These are phyloP conservation scores for Resseliella maxima DNA, from an alignment of 2,888 invertebrate species.

Conservation along the genomic window DNA sequence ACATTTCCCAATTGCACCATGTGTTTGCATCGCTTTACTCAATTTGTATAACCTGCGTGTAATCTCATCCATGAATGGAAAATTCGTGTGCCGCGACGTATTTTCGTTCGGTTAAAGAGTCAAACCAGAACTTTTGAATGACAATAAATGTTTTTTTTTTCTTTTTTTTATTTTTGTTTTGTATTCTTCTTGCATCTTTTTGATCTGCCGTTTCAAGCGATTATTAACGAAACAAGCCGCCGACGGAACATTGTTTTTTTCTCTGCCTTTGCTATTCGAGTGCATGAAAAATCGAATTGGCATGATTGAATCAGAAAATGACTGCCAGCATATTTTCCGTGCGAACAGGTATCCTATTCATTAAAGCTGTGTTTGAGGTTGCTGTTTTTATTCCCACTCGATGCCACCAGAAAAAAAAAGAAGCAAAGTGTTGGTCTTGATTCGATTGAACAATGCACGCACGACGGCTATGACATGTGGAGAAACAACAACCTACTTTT, in stretches of 20 bases:
- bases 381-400: neutral
- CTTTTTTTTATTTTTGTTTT: neutral
- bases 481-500: neutral
- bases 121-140: slow-evolving; percentile 36
- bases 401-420: neutral
- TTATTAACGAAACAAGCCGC: neutral
- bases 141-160: neutral
- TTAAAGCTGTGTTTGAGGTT: neutral
- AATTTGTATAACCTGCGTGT: slow-evolving; percentile 24
- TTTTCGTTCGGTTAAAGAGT: neutral
- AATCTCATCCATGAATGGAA: slow-evolving; percentile 33
- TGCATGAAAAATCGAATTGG: neutral
- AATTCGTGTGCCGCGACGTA: neutral
- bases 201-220: neutral
- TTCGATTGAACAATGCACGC: slow-evolving; percentile 13
- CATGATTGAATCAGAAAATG: neutral
- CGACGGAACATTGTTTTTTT: neutral
- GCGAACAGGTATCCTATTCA: slow-evolving; percentile 24
- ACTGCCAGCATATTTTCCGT: neutral
- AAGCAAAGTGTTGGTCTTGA: neutral
- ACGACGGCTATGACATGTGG: neutral
- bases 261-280: neutral
- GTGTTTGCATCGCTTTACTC: slow-evolving; percentile 44
- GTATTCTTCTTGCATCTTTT: neutral
- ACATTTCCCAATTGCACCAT: slow-evolving; percentile 41